Conservation (phyloP, 2,797 vertebrate genomes). For the Paratrypauchen microcephalus region DNA sequence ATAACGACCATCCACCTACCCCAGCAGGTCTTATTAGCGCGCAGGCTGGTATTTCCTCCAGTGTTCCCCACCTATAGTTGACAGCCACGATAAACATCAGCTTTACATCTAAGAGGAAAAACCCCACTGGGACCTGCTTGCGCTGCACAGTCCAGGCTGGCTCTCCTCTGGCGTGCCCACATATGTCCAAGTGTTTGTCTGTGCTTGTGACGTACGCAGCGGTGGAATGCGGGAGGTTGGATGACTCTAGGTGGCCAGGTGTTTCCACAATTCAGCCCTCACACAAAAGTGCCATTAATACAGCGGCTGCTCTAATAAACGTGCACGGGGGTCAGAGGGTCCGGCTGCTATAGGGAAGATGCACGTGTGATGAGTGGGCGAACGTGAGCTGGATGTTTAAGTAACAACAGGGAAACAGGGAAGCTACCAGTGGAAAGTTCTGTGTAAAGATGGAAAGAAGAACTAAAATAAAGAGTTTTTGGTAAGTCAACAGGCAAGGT, state of each 20-base stretch:
- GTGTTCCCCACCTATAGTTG: constrained; percentile 15
- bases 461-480: not conserved
- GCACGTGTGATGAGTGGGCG: constrained; percentile 21
- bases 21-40: constrained; percentile 17
- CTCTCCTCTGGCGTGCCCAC: constrained; percentile 16
- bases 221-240: constrained; percentile 38
- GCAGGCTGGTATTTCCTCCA: constrained; percentile 14
- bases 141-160: constrained; percentile 17
- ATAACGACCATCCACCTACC: constrained; percentile 3
- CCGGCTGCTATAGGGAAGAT: constrained; percentile 33
- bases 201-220: constrained; percentile 28
- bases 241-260: constrained; percentile 59
- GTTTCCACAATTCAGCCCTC: constrained; percentile 50
- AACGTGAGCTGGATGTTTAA: constrained; percentile 37
- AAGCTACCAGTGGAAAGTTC: constrained; percentile 8
- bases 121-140: constrained; percentile 19
- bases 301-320: constrained; percentile 40
- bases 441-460: not conserved
- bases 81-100: constrained; percentile 44
- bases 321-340: constrained; percentile 29
- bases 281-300: constrained; percentile 22
- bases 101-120: constrained; percentile 23
- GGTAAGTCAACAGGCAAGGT: constrained; percentile 1
- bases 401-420: constrained; percentile 3
- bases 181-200: constrained; percentile 10